A percentile compares a stretch with the other conserved stretches of the same genome.
phyloP scores from a whole-genome alignment of 2,888 invertebrate genomes.

The Ferrisia virgata region DNA sequence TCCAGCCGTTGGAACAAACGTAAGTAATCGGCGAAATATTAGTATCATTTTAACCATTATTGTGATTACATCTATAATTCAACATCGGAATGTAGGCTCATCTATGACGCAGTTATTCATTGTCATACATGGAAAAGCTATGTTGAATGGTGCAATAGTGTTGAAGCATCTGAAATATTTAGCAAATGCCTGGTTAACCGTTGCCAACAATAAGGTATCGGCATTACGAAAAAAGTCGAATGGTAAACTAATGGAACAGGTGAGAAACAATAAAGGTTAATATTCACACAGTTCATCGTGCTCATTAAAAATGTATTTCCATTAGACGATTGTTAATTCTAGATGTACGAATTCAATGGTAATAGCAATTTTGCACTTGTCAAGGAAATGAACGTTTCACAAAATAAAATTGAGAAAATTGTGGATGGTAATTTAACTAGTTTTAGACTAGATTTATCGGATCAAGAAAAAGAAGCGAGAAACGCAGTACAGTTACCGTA shows the following conservation, averaged over 20 bases:
- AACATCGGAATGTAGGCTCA: not conserved
- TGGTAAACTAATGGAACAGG: constrained; percentile 2
- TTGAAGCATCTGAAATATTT: not conserved
- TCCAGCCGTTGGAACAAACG: not conserved
- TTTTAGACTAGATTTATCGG: constrained; percentile 65
- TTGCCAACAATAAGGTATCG: not conserved
- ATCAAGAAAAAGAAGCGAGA: constrained; percentile 62
- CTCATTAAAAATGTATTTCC: not conserved
- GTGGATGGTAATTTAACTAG: constrained; percentile 52
- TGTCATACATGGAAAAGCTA: not conserved
- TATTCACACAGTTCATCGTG: too few species aligned
- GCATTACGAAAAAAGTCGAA: not conserved
- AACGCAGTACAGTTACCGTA: constrained; percentile 64
- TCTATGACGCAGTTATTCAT: not conserved
- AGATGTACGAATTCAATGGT: not conserved
- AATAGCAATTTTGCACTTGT: not conserved
- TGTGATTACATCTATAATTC: too few species aligned
- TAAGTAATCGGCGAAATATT: not conserved
- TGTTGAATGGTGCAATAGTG: not conserved
- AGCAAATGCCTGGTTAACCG: not conserved
- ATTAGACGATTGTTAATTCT: not conserved
- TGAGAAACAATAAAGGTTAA: not conserved
- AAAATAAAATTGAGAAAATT: constrained; percentile 2
- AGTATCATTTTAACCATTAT: too few species aligned
- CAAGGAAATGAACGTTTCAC: not conserved